These are phyloP conservation scores for Chaetodon trifascialis DNA, from an alignment of 2,113 vertebrate species.

Conservation along the genomic window DNA sequence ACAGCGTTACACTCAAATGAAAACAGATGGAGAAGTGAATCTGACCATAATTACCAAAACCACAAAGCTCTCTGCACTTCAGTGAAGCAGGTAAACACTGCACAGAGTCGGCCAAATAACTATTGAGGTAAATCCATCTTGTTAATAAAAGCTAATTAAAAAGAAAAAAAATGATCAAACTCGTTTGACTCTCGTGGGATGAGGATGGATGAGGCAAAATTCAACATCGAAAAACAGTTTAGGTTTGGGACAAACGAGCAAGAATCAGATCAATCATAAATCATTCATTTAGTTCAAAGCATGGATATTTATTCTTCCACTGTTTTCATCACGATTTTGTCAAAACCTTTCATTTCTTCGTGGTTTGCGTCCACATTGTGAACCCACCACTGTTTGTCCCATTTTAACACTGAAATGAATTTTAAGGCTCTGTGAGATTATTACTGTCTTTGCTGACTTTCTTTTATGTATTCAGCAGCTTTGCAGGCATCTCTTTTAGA, in stretches of 20 bases:
- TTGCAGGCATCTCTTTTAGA: background rate
- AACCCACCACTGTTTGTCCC: no score
- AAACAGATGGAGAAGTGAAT: slow-evolving; percentile 3
- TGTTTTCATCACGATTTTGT: no score
- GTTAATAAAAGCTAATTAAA: background rate
- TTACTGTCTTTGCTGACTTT: no score
- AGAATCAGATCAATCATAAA: no score
- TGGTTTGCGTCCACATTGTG: no score
- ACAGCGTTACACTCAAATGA: background rate
- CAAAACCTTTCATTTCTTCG: no score
- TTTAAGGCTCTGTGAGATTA: no score
- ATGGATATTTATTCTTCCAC: no score
- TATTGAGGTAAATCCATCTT: background rate
- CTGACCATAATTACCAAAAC: background rate
- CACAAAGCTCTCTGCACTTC: background rate
- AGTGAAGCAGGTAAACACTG: slow-evolving; percentile 4
- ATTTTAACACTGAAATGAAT: no score
- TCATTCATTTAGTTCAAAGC: no score
- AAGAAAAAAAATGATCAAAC: background rate
- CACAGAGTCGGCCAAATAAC: background rate
- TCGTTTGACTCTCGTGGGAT: background rate
- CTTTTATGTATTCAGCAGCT: no score
- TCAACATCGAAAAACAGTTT: background rate
- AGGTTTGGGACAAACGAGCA: no score
- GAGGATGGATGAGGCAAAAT: background rate